Conservation (phyloP, 2,797 vertebrate genomes). For the Melanotaenia pygmaea region DNA sequence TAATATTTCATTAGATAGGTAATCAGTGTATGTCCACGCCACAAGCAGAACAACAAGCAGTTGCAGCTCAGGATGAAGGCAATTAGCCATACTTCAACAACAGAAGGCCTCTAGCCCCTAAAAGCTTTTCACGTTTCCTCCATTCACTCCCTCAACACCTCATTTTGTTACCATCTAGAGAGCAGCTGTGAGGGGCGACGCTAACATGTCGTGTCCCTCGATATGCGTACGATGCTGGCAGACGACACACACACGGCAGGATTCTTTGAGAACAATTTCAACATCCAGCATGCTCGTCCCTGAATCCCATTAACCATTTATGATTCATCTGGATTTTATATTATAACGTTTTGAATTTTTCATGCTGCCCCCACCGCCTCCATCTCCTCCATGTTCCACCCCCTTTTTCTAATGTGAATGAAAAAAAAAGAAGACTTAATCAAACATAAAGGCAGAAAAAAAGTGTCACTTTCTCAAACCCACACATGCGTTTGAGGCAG, state of each 20-base stretch:
- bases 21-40: conserved; percentile 59
- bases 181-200: conserved; percentile 40
- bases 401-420: conserved; percentile 58
- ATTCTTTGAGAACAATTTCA: conserved; percentile 74
- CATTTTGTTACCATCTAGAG: conserved; percentile 47
- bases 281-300: conserved; percentile 62
- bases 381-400: conserved; percentile 18
- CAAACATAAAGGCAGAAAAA: conserved; percentile 60
- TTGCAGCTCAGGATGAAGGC: conserved; percentile 55
- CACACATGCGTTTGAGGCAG: conserved; percentile 24
- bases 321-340: conserved; percentile 86
- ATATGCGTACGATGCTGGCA: conserved; percentile 30
- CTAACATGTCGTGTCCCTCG: conserved; percentile 37
- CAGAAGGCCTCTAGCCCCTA: conserved; percentile 63
- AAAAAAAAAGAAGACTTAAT: conserved; percentile 63
- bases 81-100: conserved; percentile 72
- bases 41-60: conserved; percentile 61
- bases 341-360: conserved; percentile 85
- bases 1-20: conserved; percentile 73
- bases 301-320: conserved; percentile 84
- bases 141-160: conserved; percentile 61
- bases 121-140: conserved; percentile 75
- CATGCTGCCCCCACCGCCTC: conserved; percentile 56
- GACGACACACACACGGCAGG: conserved; percentile 27
- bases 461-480: conserved; percentile 55